Conservation (phyloP, 2,113 vertebrate species). For the Hystrix cristata region DNA sequence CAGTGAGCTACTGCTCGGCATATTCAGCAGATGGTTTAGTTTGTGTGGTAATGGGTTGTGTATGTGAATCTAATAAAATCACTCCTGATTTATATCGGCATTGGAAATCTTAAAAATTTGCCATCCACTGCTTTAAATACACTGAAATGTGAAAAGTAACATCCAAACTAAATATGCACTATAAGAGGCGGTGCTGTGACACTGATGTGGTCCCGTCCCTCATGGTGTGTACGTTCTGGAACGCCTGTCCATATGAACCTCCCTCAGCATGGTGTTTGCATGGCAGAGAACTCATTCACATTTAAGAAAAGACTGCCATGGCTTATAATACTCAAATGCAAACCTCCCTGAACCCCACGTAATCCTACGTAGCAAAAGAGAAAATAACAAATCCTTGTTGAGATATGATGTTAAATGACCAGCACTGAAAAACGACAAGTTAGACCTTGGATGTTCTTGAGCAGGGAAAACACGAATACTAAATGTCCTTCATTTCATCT, state of each 20-base stretch:
- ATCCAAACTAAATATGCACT: slow-evolving; percentile 6
- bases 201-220: background rate
- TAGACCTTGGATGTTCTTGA: background rate
- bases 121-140: background rate
- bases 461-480: background rate
- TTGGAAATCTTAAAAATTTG: slow-evolving; percentile 28
- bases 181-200: background rate
- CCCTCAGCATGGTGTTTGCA: background rate
- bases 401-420: background rate
- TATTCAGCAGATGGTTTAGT: background rate
- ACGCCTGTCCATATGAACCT: background rate
- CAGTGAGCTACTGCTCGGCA: background rate
- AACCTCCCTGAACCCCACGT: background rate
- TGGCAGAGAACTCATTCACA: background rate
- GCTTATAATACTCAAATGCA: background rate
- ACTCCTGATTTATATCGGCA: background rate
- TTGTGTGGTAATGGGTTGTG: background rate
- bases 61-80: slow-evolving; percentile 1
- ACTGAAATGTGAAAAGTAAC: slow-evolving; percentile 7
- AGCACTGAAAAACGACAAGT: background rate
- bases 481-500: background rate
- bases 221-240: background rate
- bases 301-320: background rate
- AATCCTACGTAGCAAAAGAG: background rate
- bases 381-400: background rate